Percentiles rank a stretch among this genome's conserved stretches.
These are phyloP conservation scores for Patagioenas fasciata DNA, from an alignment of 2,113 vertebrate genomes.

Conservation along the genomic window DNA sequence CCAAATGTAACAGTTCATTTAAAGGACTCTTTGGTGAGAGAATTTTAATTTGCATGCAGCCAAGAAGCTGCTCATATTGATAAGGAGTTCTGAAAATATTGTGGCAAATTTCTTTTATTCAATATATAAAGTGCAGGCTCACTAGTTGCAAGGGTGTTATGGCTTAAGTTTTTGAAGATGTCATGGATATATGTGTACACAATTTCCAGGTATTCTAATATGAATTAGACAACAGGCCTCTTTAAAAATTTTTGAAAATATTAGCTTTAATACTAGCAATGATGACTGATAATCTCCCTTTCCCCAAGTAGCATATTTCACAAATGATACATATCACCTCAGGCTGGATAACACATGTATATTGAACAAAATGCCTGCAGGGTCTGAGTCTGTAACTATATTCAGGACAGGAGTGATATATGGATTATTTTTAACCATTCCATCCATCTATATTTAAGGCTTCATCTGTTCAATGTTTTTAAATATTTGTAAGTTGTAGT, in stretches of 20 bases:
- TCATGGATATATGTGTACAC: neutral
- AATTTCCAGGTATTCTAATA: neutral
- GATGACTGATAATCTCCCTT: neutral
- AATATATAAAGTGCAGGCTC: neutral
- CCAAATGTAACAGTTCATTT: slow-evolving; percentile 1
- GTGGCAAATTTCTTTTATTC: neutral
- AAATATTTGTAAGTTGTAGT: neutral
- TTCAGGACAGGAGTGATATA: neutral
- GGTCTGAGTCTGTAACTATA: neutral
- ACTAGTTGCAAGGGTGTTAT: neutral
- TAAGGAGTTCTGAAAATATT: neutral
- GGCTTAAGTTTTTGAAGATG: neutral
- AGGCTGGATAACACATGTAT: neutral
- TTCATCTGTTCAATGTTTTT: neutral
- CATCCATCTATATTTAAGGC: neutral
- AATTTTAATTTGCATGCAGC: neutral
- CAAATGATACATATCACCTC: neutral
- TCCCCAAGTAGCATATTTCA: neutral
- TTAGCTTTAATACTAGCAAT: neutral
- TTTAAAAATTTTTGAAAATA: neutral
- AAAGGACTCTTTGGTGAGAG: neutral
- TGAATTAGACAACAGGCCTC: neutral
- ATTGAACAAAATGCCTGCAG: neutral
- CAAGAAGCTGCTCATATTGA: neutral
- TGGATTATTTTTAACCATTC: neutral